phyloP scores from a whole-genome alignment of 30 jellyfish, hydroid and myxozoan genomes.

The Catostylus mosaicus region DNA sequence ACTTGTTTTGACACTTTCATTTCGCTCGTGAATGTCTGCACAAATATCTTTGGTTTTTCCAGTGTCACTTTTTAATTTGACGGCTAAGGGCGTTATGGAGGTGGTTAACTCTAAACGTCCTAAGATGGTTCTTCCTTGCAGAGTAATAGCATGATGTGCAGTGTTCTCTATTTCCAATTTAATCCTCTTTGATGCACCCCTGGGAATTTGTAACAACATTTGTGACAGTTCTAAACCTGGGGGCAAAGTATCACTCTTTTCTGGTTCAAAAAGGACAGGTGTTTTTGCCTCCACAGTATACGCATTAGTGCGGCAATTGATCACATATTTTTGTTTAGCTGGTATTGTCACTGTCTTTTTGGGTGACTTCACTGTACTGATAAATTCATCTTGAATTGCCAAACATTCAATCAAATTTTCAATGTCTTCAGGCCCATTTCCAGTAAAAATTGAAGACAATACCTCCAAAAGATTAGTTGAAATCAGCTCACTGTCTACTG shows the following conservation, averaged over 20 bases:
- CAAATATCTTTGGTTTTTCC: conserved; percentile 7
- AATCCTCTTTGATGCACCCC: conserved; percentile 45
- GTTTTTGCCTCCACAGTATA: conserved; percentile 45
- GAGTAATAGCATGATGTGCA: conserved; percentile 28
- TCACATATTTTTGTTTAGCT: conserved; percentile 26
- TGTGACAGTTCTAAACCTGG: conserved; percentile 52
- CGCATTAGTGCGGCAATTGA: conserved; percentile 27
- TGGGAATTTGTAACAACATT: conserved; percentile 34
- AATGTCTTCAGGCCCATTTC: background rate
- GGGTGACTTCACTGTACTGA: conserved; percentile 30
- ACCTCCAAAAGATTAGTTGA: too few relatives aligned
- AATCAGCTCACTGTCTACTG: too few relatives aligned
- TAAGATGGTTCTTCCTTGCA: conserved; percentile 44
- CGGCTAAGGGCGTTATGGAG: conserved; percentile 27
- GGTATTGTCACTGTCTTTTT: conserved; percentile 6
- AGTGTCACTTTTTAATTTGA: conserved; percentile 47
- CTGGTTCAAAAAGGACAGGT: conserved; percentile 55
- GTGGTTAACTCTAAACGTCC: conserved; percentile 43
- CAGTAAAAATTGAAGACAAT: conserved; percentile 14
- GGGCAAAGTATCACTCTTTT: conserved; percentile 43
- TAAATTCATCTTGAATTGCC: conserved; percentile 17
- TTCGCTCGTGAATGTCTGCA: conserved; percentile 22
- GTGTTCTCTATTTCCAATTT: conserved; percentile 47
- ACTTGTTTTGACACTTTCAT: conserved; percentile 26
- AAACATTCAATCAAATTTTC: conserved; percentile 15